Evolutionary conservation across 2,113 vertebrate genomes (phyloP), one percentile per base, ranked within the genome.

Genomic region (Cebidichthys violaceus): DNA sequence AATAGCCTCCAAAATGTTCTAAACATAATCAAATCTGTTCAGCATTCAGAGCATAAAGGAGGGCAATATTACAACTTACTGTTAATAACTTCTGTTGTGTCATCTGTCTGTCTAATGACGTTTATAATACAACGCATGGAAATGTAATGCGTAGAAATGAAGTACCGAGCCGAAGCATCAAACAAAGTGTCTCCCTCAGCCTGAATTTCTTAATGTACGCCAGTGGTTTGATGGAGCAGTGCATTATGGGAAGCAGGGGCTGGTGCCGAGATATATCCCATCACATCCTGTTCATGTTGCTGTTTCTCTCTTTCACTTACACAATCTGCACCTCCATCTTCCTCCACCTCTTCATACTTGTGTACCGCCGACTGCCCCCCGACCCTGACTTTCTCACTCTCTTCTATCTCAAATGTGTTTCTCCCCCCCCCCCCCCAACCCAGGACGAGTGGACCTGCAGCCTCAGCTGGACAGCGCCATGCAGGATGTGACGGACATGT

Each of bases 401-500:
- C 4, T 2, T 70, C 20, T 9, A 22, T 79, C 67, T 78, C 24
- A 1, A 24, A 5, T 59, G 43, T 52, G 50, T 59, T 9, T 0
- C 35, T 29, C 1, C 27, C 0, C 76, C 64, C 33, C 13, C 9
- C 6, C 54, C 54, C 20, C 50, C 37, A n/a, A 41, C 69, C 0
- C 93, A 99, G 98, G 98, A 43, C 97, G 98, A 82, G 98, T 96
- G 10, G 98, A 99, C 92, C 95, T 99, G 87, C 98, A 99, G 94
- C 98, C 98, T 2, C 98, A 99, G 96, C 93, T 99, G 92, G 98
- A 99, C 95, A 97, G 96, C 0, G 98, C 98, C 0, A 96, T 99
- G 89, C 98, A 99, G 93, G 98, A 99, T 0, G 97, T 99, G 89
- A 99, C 96, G 0, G 98, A 99, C 94, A 97, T 99, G 97, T 99